phyloP scores from a whole-genome alignment of 2,888 invertebrate species.

The Ophion ellenae region DNA sequence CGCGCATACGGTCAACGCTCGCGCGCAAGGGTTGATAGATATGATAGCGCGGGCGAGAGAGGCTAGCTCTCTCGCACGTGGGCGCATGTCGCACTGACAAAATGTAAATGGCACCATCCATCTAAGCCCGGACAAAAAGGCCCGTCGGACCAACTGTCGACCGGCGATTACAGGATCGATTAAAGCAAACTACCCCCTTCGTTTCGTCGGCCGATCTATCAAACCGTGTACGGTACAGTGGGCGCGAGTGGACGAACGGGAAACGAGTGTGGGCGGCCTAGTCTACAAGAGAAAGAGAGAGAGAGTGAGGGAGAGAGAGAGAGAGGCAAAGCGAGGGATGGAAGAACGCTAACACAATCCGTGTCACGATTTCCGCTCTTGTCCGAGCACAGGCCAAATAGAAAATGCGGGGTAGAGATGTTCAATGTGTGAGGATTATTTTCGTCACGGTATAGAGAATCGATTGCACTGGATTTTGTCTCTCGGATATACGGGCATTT shows the following conservation, averaged over 20 bases:
- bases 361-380: conserved; percentile 52
- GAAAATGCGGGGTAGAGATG: conserved; percentile 28
- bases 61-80: conserved; percentile 64
- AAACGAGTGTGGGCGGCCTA: conserved; percentile 36
- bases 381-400: conserved; percentile 30
- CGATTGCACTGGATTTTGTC: not conserved
- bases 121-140: conserved; percentile 83
- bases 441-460: not conserved
- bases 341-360: conserved; percentile 39
- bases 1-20: conserved; percentile 43
- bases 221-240: conserved; percentile 75
- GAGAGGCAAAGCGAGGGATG: not conserved
- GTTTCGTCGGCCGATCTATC: conserved; percentile 83
- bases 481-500: not conserved
- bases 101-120: conserved; percentile 84
- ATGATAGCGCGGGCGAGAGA: conserved; percentile 79
- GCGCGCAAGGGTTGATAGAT: conserved; percentile 80
- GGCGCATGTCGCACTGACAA: conserved; percentile 83
- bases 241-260: conserved; percentile 67
- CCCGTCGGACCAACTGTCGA: conserved; percentile 83
- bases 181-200: conserved; percentile 84
- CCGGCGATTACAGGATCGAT: conserved; percentile 83
- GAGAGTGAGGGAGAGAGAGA: conserved; percentile 26
- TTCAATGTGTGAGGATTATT: conserved; percentile 2
- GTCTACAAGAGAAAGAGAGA: conserved; percentile 10